Base-by-base conservation (phyloP, 2,113 vertebrate species). In the Embiotoca jacksoni region DNA sequence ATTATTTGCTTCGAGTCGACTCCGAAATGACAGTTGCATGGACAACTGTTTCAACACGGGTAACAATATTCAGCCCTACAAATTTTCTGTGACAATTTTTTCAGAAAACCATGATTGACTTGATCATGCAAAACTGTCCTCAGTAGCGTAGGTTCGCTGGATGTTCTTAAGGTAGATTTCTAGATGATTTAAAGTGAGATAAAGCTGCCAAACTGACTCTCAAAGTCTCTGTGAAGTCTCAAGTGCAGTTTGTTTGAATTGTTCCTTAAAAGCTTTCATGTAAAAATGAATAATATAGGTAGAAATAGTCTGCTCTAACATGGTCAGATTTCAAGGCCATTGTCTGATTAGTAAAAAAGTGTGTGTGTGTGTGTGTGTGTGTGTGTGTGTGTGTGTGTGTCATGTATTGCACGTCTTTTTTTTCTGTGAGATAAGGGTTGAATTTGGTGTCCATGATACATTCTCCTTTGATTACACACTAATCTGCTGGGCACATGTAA, bases 251-350 rank as follows among this genome's bases (percentile, higher is more conserved):
- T 23, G 10, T 4, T 57, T 66, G 1, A 23, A 23, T 23, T 4
- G 2, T 32, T 44, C 7, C 10, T 2, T 56, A 47, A 58, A 58
- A 53, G 1, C 41, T 44, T 54, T 46, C 36, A 46, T 30, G 41
- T 61, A 52, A 71, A 74, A 64, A 87, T 62, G 4, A 61, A 50
- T 23, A 39, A 52, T 68, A 67, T 63, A n/a, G 49, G 36, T 36
- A 71, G n/a, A 44, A 72, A 55, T 39, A 23, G 8, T 57, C n/a
- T 46, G 46, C 72, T 83, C 49, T 66, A 65, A 72, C 14, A 39
- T 60, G 69, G 64, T 78, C 65, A 65, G 75, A 84, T 78, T 82
- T 84, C 58, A 78, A 57, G 63, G 73, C 66, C 56, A 41, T 35
- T 35, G 58, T 9, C 58, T 78, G 60, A 74, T 81, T 58, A 78